Percentiles rank a stretch among this genome's conserved stretches.
Evolutionary conservation across 2,888 invertebrate genomes (phyloP).

Genomic region (Heliconius aoede): DNA sequence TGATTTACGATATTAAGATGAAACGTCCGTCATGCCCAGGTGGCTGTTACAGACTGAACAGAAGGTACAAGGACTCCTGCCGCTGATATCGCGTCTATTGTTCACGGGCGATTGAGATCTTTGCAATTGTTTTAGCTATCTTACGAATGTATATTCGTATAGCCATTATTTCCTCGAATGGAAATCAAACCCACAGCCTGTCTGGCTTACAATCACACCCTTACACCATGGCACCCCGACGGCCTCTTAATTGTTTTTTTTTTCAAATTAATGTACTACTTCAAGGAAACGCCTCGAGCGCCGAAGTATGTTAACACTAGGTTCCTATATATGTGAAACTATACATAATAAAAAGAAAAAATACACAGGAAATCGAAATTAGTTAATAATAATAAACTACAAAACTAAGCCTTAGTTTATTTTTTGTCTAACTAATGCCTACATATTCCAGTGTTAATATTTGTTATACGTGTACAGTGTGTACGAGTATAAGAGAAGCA

Average conservation of each 20-base stretch:
- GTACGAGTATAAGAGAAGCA: not conserved
- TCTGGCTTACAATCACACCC: no score
- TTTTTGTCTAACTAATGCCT: not conserved
- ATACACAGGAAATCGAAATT: not conserved
- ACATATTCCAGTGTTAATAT: constrained; percentile 10
- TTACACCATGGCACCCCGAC: no score
- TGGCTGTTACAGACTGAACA: constrained; percentile 14
- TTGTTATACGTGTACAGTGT: not conserved
- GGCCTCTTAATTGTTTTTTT: no score
- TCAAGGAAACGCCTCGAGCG: no score
- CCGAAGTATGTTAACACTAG: no score
- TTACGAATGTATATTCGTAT: not conserved
- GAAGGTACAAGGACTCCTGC: constrained; percentile 1
- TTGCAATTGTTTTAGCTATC: constrained; percentile 6
- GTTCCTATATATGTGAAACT: no score
- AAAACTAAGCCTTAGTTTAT: no score
- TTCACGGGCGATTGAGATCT: not conserved
- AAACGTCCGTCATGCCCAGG: constrained; percentile 22
- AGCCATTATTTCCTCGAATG: no score
- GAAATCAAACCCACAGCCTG: no score
- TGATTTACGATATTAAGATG: constrained; percentile 16
- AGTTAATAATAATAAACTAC: not conserved
- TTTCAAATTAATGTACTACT: no score
- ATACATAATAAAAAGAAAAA: no score
- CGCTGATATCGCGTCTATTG: constrained; percentile 1